These are phyloP conservation scores for Noctua fimbriata DNA, from an alignment of 2,888 invertebrate genomes.

Conservation along the genomic window DNA sequence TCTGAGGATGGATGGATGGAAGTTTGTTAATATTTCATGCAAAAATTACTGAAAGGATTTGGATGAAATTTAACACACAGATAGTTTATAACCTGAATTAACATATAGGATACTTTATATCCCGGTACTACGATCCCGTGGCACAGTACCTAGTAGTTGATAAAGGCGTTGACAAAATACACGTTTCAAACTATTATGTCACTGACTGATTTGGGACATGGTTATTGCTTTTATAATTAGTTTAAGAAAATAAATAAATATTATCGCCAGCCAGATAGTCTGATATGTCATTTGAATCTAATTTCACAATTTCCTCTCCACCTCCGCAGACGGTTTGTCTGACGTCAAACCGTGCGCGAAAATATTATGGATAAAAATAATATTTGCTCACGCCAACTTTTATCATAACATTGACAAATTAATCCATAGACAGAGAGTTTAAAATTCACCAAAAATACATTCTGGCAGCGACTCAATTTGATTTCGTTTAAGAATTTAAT, in stretches of 20 bases:
- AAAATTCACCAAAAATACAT: slow-evolving; percentile 37
- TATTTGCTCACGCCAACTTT: slow-evolving; percentile 44
- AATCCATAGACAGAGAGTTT: slow-evolving; percentile 34
- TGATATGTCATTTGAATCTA: slow-evolving; percentile 40
- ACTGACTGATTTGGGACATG: background rate
- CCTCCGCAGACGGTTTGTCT: slow-evolving; percentile 45
- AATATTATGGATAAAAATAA: slow-evolving; percentile 56
- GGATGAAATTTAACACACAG: too few species aligned
- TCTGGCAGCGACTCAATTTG: slow-evolving; percentile 40
- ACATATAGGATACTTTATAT: too few species aligned
- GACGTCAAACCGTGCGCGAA: slow-evolving; percentile 63
- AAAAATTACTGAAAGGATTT: too few species aligned
- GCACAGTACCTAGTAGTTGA: background rate
- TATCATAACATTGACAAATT: slow-evolving; percentile 49
- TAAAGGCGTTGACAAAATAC: background rate
- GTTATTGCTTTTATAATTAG: slow-evolving; percentile 2
- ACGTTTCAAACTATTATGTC: background rate
- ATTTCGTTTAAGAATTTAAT: slow-evolving; percentile 22
- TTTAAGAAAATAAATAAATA: background rate
- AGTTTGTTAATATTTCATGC: too few species aligned
- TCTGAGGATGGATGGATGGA: too few species aligned
- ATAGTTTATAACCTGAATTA: too few species aligned
- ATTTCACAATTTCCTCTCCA: slow-evolving; percentile 48
- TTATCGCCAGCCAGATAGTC: slow-evolving; percentile 18
- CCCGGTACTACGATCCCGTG: too few species aligned